A percentile compares a stretch with the other conserved stretches of the same genome.
phyloP scores from a whole-genome alignment of 2,113 vertebrate genomes.

The Psammodynastes pulverulentus region DNA sequence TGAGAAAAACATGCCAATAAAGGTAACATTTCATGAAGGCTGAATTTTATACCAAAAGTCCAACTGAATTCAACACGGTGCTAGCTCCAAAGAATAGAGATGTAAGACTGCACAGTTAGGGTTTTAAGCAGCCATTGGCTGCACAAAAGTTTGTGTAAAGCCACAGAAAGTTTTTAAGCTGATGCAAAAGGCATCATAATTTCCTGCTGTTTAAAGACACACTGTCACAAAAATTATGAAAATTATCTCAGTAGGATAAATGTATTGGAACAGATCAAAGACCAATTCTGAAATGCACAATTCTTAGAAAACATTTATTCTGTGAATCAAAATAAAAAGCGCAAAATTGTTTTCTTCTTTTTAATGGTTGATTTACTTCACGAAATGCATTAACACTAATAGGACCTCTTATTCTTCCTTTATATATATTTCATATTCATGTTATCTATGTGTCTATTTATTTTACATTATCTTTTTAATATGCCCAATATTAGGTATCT shows the following conservation, averaged over 20 bases:
- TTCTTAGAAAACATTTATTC: not conserved
- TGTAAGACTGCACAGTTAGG: not conserved
- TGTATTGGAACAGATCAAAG: slow-evolving; percentile 3
- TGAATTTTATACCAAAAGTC: not conserved
- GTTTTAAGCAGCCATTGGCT: slow-evolving; percentile 33
- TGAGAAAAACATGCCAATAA: slow-evolving; percentile 7
- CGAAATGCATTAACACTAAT: not conserved
- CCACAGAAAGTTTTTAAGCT: slow-evolving; percentile 39
- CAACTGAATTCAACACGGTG: not conserved
- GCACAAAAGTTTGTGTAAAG: slow-evolving; percentile 16
- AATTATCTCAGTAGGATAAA: not conserved
- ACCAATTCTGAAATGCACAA: not conserved
- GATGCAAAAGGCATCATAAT: slow-evolving; percentile 24
- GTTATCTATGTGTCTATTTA: not conserved
- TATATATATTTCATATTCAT: not conserved
- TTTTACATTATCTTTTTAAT: not conserved
- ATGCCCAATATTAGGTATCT: too few relatives aligned
- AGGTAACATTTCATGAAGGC: not conserved
- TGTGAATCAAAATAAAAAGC: not conserved
- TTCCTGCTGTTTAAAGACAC: slow-evolving; percentile 15
- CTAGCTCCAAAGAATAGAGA: not conserved
- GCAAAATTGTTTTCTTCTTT: not conserved
- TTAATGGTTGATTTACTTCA: not conserved
- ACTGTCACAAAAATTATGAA: not conserved
- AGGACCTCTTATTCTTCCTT: not conserved